Conservation (phyloP, 2,797 vertebrate species). For the Peromyscus nudipes region DNA sequence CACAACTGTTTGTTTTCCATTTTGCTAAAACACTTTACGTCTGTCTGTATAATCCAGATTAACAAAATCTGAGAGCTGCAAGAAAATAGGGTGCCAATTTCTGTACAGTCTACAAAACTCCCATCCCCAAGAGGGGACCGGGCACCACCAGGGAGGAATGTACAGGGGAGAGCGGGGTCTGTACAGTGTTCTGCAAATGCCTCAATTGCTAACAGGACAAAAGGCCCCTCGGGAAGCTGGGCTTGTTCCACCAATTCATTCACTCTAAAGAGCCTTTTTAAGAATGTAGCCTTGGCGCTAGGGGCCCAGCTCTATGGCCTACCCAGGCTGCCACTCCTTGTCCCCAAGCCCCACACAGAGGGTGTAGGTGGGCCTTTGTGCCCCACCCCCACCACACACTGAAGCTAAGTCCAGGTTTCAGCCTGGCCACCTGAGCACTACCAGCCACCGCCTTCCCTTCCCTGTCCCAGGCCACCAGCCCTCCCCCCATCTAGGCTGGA, state of each 20-base stretch:
- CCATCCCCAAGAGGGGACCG: conserved; percentile 82
- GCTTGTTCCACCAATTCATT: neutral
- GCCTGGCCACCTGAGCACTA: neutral
- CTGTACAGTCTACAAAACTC: conserved; percentile 92
- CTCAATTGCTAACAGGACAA: conserved; percentile 20
- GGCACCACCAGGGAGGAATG: conserved; percentile 87
- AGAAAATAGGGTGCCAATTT: conserved; percentile 92
- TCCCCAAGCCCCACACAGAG: neutral
- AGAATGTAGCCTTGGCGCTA: neutral
- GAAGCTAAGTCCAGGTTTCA: neutral
- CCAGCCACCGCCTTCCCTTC: neutral
- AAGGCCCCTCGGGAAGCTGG: neutral
- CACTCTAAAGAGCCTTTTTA: neutral
- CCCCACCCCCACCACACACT: neutral
- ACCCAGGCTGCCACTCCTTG: neutral
- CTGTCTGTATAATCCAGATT: conserved; percentile 88
- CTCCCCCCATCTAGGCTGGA: neutral
- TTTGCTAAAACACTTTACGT: conserved; percentile 89
- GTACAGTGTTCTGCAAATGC: conserved; percentile 67
- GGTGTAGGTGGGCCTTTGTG: neutral
- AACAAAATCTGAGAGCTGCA: conserved; percentile 91
- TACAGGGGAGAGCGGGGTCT: conserved; percentile 84
- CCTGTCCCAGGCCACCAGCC: neutral
- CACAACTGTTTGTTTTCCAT: conserved; percentile 88
- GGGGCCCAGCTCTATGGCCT: neutral